phyloP scores from a whole-genome alignment of 2,113 vertebrate genomes.

The Microtus ochrogaster region DNA sequence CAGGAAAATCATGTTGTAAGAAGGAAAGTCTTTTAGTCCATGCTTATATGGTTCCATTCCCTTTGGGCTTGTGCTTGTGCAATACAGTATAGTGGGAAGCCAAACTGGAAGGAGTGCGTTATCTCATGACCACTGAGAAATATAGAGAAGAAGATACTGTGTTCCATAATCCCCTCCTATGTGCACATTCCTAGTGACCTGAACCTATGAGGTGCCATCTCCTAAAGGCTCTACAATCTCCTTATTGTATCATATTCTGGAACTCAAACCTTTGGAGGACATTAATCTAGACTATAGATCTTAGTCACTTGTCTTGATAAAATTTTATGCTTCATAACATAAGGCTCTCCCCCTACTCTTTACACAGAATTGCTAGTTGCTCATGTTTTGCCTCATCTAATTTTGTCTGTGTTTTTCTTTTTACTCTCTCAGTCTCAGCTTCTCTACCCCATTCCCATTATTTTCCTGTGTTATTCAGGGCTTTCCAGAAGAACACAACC shows the following conservation, averaged over 20 bases:
- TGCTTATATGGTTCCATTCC: background rate
- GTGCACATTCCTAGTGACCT: background rate
- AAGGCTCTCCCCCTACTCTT: background rate
- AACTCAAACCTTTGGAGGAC: background rate
- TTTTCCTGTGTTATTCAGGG: background rate
- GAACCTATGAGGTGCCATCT: background rate
- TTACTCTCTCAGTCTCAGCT: background rate
- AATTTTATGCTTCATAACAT: slow-evolving; percentile 21
- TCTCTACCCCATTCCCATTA: background rate
- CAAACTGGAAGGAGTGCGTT: background rate
- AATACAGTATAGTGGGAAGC: background rate
- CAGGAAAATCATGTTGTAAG: background rate
- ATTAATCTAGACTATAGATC: background rate
- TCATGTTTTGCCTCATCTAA: background rate
- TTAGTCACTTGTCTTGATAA: background rate
- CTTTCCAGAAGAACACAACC: background rate
- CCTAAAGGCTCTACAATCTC: background rate
- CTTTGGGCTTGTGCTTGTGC: background rate
- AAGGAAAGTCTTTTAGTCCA: background rate
- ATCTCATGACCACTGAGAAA: background rate
- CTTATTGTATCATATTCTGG: background rate
- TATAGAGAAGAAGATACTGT: background rate
- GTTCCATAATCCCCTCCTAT: background rate
- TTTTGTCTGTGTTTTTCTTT: background rate
- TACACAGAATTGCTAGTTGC: background rate